phyloP scores from a whole-genome alignment of 1,140 invertebrate genomes.

The Sminthurinus signatus region DNA sequence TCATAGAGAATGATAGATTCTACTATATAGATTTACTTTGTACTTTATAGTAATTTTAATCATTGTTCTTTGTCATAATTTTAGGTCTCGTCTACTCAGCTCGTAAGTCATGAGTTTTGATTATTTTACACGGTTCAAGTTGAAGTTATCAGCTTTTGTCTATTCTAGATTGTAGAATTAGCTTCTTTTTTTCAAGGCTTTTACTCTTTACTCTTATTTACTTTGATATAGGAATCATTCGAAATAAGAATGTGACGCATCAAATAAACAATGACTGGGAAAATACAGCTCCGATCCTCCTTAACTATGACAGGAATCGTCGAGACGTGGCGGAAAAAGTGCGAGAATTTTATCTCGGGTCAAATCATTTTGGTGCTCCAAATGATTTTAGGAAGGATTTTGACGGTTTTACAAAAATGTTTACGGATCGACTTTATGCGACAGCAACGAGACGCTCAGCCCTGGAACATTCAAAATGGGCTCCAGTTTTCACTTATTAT shows the following conservation, averaged over 20 bases:
- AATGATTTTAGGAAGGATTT: slow-evolving; percentile 1
- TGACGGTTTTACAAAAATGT: slow-evolving; percentile 8
- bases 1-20: too few species aligned
- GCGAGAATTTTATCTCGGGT: slow-evolving; percentile 10
- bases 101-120: too few species aligned
- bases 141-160: too few species aligned
- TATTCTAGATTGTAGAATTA: too few species aligned
- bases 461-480: slow-evolving; percentile 1
- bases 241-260: not conserved
- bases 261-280: slow-evolving; percentile 1
- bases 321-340: slow-evolving; percentile 11
- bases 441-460: not conserved
- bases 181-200: too few species aligned
- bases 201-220: not conserved
- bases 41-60: too few species aligned
- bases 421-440: slow-evolving; percentile 16
- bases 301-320: not conserved
- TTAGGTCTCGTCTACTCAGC: too few species aligned
- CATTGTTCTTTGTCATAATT: too few species aligned
- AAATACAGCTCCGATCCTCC: not conserved
- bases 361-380: too few species aligned
- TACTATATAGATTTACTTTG: too few species aligned
- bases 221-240: slow-evolving; percentile 13
- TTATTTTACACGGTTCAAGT: too few species aligned
- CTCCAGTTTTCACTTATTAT: slow-evolving; percentile 22